phyloP scores from a whole-genome alignment of 2,888 invertebrate genomes.

The Sisyra nigra region DNA sequence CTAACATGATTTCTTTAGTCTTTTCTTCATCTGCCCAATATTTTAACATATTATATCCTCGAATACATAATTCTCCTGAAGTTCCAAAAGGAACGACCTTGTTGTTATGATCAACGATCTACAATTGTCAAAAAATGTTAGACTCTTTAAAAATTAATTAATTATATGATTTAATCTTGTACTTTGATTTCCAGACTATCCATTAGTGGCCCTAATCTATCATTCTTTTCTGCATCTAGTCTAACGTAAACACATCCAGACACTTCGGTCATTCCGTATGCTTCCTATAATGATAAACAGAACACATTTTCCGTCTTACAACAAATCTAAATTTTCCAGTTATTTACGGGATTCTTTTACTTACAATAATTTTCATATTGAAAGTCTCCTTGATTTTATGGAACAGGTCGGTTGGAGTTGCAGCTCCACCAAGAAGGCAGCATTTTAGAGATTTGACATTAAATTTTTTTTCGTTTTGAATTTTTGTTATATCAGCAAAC shows the following conservation, averaged over 20 bases:
- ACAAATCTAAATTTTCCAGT: too few species aligned
- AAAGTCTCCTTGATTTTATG: constrained; percentile 31
- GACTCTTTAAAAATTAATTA: too few species aligned
- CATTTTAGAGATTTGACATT: constrained; percentile 31
- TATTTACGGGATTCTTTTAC: constrained; percentile 21
- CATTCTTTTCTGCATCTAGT: too few species aligned
- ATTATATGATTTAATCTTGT: background rate
- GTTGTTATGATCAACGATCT: constrained; percentile 50
- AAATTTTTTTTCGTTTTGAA: constrained; percentile 28
- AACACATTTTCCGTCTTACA: too few species aligned
- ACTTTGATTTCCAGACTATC: too few species aligned
- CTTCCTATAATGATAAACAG: constrained; percentile 26
- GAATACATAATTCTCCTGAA: constrained; percentile 56
- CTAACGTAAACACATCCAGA: constrained; percentile 12
- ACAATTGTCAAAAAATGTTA: constrained; percentile 16
- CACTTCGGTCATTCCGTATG: constrained; percentile 43
- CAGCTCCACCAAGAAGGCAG: constrained; percentile 56
- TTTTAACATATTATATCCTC: constrained; percentile 64
- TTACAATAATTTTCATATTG: constrained; percentile 31
- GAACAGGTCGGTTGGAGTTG: constrained; percentile 45
- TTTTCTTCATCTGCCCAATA: constrained; percentile 69
- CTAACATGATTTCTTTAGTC: constrained; percentile 46
- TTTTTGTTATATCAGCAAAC: constrained; percentile 58
- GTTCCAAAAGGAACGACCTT: constrained; percentile 49
- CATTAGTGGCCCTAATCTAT: too few species aligned